Conservation (phyloP, 2,888 invertebrate species). For the Zhuqinia jingwanae region DNA sequence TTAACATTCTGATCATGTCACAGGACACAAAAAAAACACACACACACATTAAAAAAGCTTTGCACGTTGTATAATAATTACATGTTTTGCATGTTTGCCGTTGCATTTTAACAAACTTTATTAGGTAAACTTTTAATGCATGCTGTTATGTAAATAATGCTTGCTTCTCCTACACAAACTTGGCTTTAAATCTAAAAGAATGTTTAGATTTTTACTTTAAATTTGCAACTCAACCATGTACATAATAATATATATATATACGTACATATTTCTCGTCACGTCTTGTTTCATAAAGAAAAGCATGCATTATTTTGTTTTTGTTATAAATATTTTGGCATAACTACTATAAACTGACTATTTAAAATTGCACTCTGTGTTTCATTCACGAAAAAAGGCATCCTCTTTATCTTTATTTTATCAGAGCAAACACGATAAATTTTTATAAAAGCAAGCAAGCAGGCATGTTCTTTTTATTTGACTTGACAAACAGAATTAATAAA, state of each 20-base stretch:
- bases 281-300: no score
- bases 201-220: no score
- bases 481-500: no score
- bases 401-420: not conserved
- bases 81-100: slow-evolving; percentile 11
- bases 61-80: slow-evolving; percentile 2
- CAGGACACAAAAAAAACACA: slow-evolving; percentile 23
- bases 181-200: no score
- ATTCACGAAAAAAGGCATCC: slow-evolving; percentile 17
- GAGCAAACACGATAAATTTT: not conserved
- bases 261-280: slow-evolving; percentile 25
- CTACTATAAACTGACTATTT: no score
- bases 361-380: slow-evolving; percentile 11
- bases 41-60: not conserved
- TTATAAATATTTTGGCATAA: no score
- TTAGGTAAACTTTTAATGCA: not conserved
- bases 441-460: slow-evolving; percentile 6
- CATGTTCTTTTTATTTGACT: not conserved
- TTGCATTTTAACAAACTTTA: not conserved
- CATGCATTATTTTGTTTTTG: no score
- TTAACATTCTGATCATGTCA: not conserved
- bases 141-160: not conserved
- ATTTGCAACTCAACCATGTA: no score
- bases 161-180: not conserved
- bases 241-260: no score